Percentiles rank a stretch among this genome's conserved stretches.
Conservation (phyloP, 2,888 invertebrate species). For the Amphiduros pacificus region DNA sequence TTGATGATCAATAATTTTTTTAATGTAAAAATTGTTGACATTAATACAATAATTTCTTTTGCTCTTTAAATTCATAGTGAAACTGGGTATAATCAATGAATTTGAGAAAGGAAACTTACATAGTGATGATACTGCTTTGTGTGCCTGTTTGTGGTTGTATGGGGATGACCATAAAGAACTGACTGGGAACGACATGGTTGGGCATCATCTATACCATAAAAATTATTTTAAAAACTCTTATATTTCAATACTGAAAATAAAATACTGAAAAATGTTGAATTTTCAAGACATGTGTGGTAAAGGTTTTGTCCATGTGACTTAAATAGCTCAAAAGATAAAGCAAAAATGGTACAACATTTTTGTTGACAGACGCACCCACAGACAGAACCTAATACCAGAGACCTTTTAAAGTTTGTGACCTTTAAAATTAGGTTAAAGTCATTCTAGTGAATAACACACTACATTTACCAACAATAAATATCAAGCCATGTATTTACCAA, state of each 20-base stretch:
- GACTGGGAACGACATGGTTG: slow-evolving; percentile 51
- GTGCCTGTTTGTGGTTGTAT: slow-evolving; percentile 36
- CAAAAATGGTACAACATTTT: not conserved
- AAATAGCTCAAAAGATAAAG: not conserved
- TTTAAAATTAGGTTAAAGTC: too few species aligned
- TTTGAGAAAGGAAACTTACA: slow-evolving; percentile 60
- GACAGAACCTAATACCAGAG: too few species aligned
- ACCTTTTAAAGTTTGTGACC: too few species aligned
- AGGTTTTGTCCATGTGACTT: not conserved
- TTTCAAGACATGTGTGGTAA: not conserved
- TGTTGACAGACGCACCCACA: too few species aligned
- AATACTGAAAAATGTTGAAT: not conserved
- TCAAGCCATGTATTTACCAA: too few species aligned
- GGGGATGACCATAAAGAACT: slow-evolving; percentile 40
- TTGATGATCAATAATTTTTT: not conserved
- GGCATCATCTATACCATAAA: slow-evolving; percentile 48
- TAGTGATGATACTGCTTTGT: slow-evolving; percentile 65
- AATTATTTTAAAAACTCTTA: not conserved
- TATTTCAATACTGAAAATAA: not conserved
- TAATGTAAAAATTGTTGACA: not conserved
- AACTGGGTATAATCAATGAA: not conserved
- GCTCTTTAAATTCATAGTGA: not conserved
- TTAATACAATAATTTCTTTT: not conserved
- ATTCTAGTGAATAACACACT: too few species aligned
- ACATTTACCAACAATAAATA: too few species aligned